Percentiles rank a stretch among this genome's conserved stretches.
These are phyloP conservation scores for Hypercompe scribonia DNA, from an alignment of 2,888 invertebrate genomes.

Conservation along the genomic window DNA sequence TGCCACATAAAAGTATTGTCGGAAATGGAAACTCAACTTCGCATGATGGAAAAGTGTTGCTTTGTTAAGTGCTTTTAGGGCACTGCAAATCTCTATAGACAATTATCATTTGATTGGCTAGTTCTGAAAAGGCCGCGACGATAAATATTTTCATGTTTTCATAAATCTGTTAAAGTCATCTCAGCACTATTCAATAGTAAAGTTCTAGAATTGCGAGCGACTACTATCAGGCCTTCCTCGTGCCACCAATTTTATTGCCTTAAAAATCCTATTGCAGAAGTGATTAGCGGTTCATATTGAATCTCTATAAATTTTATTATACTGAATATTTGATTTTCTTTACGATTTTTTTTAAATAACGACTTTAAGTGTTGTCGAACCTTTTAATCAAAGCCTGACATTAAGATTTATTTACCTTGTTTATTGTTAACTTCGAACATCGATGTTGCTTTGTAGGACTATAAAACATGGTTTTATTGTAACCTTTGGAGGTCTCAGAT, in stretches of 20 bases:
- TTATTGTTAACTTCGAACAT: background rate
- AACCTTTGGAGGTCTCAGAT: background rate
- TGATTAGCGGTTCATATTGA: no score
- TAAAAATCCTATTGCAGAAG: no score
- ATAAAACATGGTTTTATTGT: background rate
- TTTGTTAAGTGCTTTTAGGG: background rate
- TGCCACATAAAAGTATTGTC: background rate
- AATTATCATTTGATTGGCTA: background rate
- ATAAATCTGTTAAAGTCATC: no score
- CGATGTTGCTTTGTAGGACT: background rate
- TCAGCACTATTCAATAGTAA: no score
- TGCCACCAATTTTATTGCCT: no score
- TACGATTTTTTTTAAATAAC: no score
- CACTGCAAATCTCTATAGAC: background rate
- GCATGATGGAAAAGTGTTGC: background rate
- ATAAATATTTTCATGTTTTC: background rate
- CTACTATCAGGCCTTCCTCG: no score
- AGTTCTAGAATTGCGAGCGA: no score
- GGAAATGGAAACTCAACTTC: background rate
- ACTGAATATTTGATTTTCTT: no score
- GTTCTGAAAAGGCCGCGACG: background rate
- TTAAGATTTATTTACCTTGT: background rate
- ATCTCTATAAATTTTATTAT: no score
- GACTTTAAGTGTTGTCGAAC: no score
- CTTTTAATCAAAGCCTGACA: background rate